Conservation (phyloP, 2,113 vertebrate species). For the Phylloscopus whistleri region DNA sequence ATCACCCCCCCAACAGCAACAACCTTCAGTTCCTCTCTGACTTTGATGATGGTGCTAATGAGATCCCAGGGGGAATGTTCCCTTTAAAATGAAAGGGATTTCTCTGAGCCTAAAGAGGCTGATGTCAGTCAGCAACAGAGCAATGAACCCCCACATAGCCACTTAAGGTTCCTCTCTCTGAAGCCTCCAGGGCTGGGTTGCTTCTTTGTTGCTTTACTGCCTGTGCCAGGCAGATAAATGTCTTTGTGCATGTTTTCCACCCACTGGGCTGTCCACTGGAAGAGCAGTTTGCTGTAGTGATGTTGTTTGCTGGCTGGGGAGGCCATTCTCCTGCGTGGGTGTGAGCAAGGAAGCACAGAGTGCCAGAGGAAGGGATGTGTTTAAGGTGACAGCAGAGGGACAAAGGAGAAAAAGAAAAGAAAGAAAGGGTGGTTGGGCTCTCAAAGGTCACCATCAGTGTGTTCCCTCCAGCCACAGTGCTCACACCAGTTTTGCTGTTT, state of each 20-base stretch:
- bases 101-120: background rate
- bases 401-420: background rate
- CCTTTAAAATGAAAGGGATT: background rate
- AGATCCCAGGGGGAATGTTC: background rate
- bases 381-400: background rate
- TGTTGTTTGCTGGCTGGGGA: background rate
- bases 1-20: background rate
- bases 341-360: background rate
- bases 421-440: background rate
- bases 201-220: background rate
- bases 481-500: background rate
- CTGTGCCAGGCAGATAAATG: background rate
- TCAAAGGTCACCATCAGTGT: background rate
- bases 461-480: background rate
- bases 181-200: background rate
- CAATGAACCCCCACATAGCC: background rate
- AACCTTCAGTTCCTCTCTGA: background rate
- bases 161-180: background rate
- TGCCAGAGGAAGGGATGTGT: background rate
- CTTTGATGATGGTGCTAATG: background rate
- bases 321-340: background rate
- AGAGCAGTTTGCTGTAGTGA: background rate
- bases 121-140: background rate
- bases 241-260: background rate
- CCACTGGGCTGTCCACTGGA: background rate